phyloP scores from a whole-genome alignment of 2,888 invertebrate genomes.

The Cantharis rufa region DNA sequence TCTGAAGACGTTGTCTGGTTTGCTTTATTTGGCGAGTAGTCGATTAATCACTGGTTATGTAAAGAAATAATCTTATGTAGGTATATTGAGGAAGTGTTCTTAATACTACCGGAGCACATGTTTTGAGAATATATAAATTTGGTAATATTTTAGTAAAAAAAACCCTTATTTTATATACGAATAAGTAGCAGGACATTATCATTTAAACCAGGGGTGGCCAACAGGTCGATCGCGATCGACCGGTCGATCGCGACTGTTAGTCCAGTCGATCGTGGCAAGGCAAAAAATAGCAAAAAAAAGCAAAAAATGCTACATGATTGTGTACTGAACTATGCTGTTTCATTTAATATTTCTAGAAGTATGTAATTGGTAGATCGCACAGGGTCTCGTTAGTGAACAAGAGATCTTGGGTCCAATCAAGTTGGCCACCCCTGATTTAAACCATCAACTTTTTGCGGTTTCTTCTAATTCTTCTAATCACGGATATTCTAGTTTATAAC shows the following conservation, averaged over 20 bases:
- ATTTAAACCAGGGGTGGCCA: too few species aligned
- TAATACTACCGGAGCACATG: neutral
- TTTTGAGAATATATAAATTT: neutral
- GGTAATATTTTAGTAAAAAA: neutral
- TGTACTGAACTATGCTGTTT: too few species aligned
- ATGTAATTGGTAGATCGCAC: too few species aligned
- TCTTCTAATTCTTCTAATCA: neutral
- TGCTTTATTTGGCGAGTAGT: neutral
- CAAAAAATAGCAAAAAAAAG: too few species aligned
- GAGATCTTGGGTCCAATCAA: too few species aligned
- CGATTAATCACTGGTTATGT: neutral
- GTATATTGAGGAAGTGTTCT: neutral
- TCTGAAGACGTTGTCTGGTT: neutral
- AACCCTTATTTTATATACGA: neutral
- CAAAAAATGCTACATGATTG: too few species aligned
- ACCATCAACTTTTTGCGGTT: neutral
- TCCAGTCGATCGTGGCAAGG: too few species aligned
- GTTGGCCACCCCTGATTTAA: too few species aligned
- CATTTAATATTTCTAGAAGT: too few species aligned
- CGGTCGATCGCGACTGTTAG: too few species aligned
- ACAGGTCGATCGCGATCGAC: too few species aligned
- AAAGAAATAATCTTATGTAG: neutral
- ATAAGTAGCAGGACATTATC: neutral
- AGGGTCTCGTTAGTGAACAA: too few species aligned
- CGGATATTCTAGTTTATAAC: neutral